Base-by-base conservation (phyloP, 2,797 vertebrate genomes). In the Picus viridis region DNA sequence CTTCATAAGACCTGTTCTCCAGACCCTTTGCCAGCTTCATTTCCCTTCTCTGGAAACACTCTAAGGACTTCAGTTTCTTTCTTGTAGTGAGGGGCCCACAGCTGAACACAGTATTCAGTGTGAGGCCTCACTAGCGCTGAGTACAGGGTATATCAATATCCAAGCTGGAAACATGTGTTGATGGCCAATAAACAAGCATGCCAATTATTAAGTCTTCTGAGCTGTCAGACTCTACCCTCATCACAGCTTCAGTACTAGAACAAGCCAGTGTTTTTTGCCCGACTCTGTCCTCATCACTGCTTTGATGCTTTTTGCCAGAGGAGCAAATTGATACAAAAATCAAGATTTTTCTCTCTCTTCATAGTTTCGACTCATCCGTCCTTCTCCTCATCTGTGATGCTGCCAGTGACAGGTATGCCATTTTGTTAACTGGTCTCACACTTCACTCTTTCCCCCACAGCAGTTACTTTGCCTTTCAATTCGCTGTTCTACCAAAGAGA, bases 301-400 rank as follows among this genome's bases (percentile, higher is more conserved):
- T 74, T 64, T 61, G 51, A 26, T 63, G 39, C 18, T 68, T 1
- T 32, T 78, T 7, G 2, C 71, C 43, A 39, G 51, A 72, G 75
- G 43, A 72, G 18, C 10, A 72, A 75, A 69, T 45, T 5, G 1
- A 85, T 65, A 43, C 3, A 74, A 88, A 94, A 62, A 83, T 69
- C 23, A 90, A 53, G 19, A 62, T 17, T 83, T 64, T 90, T 78
- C n/a, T 95, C 51, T 95, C n/a, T 91, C 56, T 90, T 74, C n/a
- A 17, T 20, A 96, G 91, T 34, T 91, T 81, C 24, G 2, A 6
- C 13, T 87, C 36, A 53, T 62, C 36, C 72, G 57, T 34, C 41
- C 20, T 13, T 6, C 64, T 87, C 84, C 82, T 89, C 91, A 9
- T 65, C 76, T 27, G n/a, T 73, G 43, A 41, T 30, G 16, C 62